Base-by-base conservation (phyloP, 1,140 invertebrate genomes). In the Spodoptera litura region DNA sequence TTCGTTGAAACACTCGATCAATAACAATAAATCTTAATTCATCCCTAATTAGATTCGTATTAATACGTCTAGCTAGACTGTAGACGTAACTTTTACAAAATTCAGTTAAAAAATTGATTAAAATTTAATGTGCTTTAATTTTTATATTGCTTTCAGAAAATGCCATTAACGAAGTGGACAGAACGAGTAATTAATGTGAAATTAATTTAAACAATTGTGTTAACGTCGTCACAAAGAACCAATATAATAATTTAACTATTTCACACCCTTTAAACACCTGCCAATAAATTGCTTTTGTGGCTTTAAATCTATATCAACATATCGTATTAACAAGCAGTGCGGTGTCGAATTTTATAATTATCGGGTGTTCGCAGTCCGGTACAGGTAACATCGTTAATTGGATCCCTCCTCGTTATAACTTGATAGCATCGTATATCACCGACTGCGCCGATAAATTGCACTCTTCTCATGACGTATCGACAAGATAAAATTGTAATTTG, bases 381-480 rank as follows among this genome's bases (percentile, higher is more conserved):
- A 49, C 62, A 56, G 52, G 75, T 58, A 70, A 75, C 76, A 76
- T 62, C 78, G 38, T 78, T 85, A 88, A 86, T 86, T 88, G 86
- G 82, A 64, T 81, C 61, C 62, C 64, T 64, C 64, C 78, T 80
- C 78, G 78, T 82, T 75, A 80, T 82, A 55, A 44, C 78, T 84
- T 72, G 79, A 85, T 85, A 80, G 79, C 79, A 72, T 79, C 71
- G 75, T 83, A 84, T 83, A 87, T 85, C 79, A 81, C 59, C 61
- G 13, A 56, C 70, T 70, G 76, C 79, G 55, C 74, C 52, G 56
- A 77, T 78, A 82, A 83, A 85, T 85, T 82, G 81, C 68, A 73
- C 49, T 70, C 55, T 35, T 61, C 55, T 20, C 27, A 12, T 81
- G 35, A 72, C 59, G 62, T 80, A 80, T 76, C 71, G 55, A 70